Conservation (phyloP, 2,888 invertebrate genomes). For the Nomada flava region DNA sequence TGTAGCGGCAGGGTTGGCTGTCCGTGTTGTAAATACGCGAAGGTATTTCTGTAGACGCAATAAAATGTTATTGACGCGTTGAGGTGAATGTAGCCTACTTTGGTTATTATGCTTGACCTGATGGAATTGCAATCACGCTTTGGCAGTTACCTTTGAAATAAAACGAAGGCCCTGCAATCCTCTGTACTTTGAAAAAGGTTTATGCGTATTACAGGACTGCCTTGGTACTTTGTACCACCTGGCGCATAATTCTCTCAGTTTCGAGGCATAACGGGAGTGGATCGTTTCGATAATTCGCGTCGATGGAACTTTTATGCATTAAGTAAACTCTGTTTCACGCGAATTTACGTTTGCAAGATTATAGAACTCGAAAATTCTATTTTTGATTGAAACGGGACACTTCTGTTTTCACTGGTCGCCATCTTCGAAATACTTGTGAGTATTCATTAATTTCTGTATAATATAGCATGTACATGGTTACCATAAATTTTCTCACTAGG, state of each 20-base stretch:
- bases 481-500: too few species aligned
- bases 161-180: not conserved
- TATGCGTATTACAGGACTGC: not conserved
- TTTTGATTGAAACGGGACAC: too few species aligned
- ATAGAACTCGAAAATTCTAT: slow-evolving; percentile 1
- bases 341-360: not conserved
- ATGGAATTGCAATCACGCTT: not conserved
- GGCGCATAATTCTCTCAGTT: not conserved
- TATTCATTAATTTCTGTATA: too few species aligned
- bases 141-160: slow-evolving; percentile 6
- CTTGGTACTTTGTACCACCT: too few species aligned
- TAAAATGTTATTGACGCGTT: slow-evolving; percentile 41
- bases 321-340: not conserved
- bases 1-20: slow-evolving; percentile 35
- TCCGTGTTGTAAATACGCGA: slow-evolving; percentile 36
- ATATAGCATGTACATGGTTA: too few species aligned
- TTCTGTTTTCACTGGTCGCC: too few species aligned
- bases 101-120: not conserved
- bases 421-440: too few species aligned
- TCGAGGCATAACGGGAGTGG: not conserved
- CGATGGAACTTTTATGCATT: not conserved
- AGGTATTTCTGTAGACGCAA: slow-evolving; percentile 1
- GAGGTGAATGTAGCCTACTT: not conserved
- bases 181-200: not conserved
- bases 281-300: not conserved